Evolutionary conservation across 2,797 vertebrate genomes (phyloP).

Genomic region (Notoglanidium macrostoma): DNA sequence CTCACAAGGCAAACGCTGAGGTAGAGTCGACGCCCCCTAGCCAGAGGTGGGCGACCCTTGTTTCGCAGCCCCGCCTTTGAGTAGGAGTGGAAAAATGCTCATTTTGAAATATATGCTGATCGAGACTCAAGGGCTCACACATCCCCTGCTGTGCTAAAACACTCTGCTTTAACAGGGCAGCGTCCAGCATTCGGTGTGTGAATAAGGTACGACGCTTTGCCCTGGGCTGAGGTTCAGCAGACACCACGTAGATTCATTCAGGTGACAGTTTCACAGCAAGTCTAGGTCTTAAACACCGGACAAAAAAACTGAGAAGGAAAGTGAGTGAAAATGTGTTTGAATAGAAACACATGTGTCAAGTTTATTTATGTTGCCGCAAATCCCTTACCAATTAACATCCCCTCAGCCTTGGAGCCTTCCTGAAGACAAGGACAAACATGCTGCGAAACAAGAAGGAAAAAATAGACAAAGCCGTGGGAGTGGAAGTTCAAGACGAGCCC

Average conservation of each 20-base stretch:
- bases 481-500: not conserved
- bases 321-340: not conserved
- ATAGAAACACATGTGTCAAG: not conserved
- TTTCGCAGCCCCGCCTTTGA: too few relatives aligned
- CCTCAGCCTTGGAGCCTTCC: not conserved
- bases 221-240: not conserved
- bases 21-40: too few relatives aligned
- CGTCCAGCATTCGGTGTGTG: not conserved
- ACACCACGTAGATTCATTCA: not conserved
- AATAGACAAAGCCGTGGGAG: conserved; percentile 13
- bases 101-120: not conserved
- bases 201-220: not conserved
- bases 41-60: too few relatives aligned
- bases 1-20: too few relatives aligned
- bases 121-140: too few relatives aligned
- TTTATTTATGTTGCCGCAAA: not conserved
- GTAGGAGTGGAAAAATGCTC: too few relatives aligned
- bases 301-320: not conserved
- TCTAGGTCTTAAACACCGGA: not conserved
- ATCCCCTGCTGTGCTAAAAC: not conserved
- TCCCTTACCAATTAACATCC: not conserved
- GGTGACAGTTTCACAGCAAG: not conserved
- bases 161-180: not conserved
- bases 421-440: conserved; percentile 19
- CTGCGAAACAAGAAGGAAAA: not conserved